Evolutionary conservation across 1,140 invertebrate genomes (phyloP).

Genomic region (Trichonephila clavipes): DNA sequence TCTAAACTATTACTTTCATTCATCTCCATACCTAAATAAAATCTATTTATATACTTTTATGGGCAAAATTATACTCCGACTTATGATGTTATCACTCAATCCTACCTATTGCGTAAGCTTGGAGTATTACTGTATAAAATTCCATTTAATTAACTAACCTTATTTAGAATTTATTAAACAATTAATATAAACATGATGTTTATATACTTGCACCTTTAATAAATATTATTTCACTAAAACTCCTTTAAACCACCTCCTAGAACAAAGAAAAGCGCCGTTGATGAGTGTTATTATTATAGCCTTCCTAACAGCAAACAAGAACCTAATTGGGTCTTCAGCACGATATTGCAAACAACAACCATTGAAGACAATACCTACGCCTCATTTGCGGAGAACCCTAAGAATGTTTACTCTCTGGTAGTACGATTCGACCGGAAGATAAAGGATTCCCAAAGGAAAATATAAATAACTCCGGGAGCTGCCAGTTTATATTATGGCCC

Average conservation of each 20-base stretch:
- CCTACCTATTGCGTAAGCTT: no score
- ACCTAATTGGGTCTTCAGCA: conserved; percentile 1
- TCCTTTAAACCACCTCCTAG: neutral
- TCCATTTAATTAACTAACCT: no score
- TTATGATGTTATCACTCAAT: no score
- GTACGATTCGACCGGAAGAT: neutral
- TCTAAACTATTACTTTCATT: no score
- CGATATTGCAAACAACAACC: neutral
- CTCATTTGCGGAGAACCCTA: neutral
- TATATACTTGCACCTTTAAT: no score
- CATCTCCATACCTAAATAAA: no score
- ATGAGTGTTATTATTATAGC: neutral
- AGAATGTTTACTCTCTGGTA: neutral
- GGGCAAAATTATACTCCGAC: no score
- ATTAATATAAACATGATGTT: no score
- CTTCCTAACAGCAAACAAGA: neutral
- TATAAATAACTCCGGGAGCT: neutral
- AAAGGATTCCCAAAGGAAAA: neutral
- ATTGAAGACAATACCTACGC: conserved; percentile 23
- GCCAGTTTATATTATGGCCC: neutral
- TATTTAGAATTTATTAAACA: no score
- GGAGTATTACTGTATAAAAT: no score
- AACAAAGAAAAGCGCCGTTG: neutral
- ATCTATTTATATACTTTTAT: no score
- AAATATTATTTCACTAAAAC: no score